Evolutionary conservation across 2,113 vertebrate genomes (phyloP).

Genomic region (Plectropomus leopardus): DNA sequence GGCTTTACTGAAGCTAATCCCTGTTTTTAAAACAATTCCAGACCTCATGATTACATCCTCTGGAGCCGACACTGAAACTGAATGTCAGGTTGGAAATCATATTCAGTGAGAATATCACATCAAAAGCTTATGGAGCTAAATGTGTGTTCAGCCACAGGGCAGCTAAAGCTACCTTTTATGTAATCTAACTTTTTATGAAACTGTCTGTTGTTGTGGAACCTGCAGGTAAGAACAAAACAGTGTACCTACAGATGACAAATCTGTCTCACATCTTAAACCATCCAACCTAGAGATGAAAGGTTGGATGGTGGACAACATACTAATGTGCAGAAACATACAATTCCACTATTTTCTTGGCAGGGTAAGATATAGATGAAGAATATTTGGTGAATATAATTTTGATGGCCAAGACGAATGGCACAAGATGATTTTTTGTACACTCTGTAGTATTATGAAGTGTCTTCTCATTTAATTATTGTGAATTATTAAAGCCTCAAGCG

Average conservation of each 20-base stretch:
- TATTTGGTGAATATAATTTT: no score
- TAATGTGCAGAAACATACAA: no score
- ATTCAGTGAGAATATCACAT: background rate
- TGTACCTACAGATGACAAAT: background rate
- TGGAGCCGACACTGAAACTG: constrained; percentile 12
- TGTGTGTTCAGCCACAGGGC: background rate
- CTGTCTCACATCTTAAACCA: background rate
- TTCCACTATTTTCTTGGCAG: no score
- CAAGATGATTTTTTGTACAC: no score
- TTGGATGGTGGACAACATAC: no score
- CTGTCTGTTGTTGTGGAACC: background rate
- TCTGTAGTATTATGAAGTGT: background rate
- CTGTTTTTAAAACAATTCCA: constrained; percentile 49
- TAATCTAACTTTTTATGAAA: background rate
- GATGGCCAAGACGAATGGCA: no score
- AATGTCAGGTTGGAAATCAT: constrained; percentile 11
- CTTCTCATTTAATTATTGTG: background rate
- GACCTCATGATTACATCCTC: constrained; percentile 22
- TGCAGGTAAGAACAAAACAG: background rate
- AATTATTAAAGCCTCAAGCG: no score
- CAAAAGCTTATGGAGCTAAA: no score
- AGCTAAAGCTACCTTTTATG: background rate
- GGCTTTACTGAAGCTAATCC: constrained; percentile 51
- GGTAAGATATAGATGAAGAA: no score
- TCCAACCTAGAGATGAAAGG: no score